A percentile compares a stretch with the other conserved stretches of the same genome.
phyloP scores from a whole-genome alignment of 2,888 invertebrate genomes.

The Drosophila lacicola region DNA sequence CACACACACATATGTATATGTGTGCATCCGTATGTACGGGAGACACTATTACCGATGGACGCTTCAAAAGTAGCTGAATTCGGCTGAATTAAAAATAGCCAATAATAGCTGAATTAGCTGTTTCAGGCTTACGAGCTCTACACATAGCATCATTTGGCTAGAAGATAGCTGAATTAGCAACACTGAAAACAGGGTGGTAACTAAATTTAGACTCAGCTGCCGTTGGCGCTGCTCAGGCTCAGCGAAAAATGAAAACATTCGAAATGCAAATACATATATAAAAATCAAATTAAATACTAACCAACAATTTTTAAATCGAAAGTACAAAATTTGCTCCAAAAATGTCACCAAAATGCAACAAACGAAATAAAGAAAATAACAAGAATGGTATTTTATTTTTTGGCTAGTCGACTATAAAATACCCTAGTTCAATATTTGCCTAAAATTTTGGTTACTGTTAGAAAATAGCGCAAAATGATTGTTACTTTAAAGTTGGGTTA shows the following conservation, averaged over 20 bases:
- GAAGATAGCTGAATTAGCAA: conserved; percentile 3
- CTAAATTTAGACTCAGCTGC: conserved; percentile 70
- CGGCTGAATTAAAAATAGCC: too few relatives aligned
- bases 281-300: conserved; percentile 50
- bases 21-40: too few relatives aligned
- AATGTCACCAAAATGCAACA: conserved; percentile 72
- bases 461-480: too few relatives aligned
- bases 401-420: not conserved
- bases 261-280: conserved; percentile 10
- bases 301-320: conserved; percentile 20
- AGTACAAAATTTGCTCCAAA: conserved; percentile 64
- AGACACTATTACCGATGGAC: too few relatives aligned
- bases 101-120: too few relatives aligned
- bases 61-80: too few relatives aligned
- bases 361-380: conserved; percentile 21
- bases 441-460: too few relatives aligned
- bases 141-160: too few relatives aligned
- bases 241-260: conserved; percentile 28
- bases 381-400: not conserved
- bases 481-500: too few relatives aligned
- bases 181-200: conserved; percentile 39
- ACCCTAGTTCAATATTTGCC: not conserved
- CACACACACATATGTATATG: not conserved
- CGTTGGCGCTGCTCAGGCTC: conserved; percentile 30
- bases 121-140: too few relatives aligned